These are phyloP conservation scores for Etheostoma nigrum DNA, from an alignment of 2,797 vertebrate genomes.

Conservation along the genomic window DNA sequence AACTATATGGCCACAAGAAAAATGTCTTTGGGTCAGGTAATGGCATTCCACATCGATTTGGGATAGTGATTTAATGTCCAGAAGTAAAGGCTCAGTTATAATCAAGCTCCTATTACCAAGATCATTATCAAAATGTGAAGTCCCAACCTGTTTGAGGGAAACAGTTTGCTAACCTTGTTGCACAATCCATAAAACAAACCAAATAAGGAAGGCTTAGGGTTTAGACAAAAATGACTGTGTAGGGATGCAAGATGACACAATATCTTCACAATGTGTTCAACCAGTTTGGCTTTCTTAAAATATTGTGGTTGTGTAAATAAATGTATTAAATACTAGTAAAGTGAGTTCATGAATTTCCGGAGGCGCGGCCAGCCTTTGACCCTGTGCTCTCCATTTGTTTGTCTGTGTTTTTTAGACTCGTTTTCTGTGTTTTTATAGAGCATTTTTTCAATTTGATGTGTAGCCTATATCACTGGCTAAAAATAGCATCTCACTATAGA, in stretches of 20 bases:
- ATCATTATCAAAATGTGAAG: not conserved
- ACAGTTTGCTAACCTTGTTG: not conserved
- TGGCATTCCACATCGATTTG: not conserved
- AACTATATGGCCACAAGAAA: not conserved
- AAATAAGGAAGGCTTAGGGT: not conserved
- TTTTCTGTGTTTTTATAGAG: too few species aligned
- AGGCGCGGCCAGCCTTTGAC: too few species aligned
- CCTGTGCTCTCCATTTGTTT: too few species aligned
- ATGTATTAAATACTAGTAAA: not conserved
- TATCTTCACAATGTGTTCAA: not conserved
- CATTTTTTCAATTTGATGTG: too few species aligned
- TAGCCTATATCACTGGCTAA: too few species aligned
- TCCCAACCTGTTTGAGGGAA: not conserved
- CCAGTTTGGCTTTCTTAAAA: not conserved
- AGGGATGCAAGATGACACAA: not conserved
- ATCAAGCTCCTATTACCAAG: not conserved
- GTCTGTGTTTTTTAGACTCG: too few species aligned
- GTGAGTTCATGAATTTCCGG: too few species aligned
- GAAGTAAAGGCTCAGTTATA: not conserved
- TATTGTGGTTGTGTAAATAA: not conserved
- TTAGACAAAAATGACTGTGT: not conserved
- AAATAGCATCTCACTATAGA: too few species aligned
- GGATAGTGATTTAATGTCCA: constrained; percentile 2
- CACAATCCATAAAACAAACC: not conserved
- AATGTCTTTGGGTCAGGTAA: constrained; percentile 1